Percentiles rank a stretch among this genome's conserved stretches.
Conservation (phyloP, 2,797 vertebrate genomes). For the Chaetodon trifasciatus region DNA sequence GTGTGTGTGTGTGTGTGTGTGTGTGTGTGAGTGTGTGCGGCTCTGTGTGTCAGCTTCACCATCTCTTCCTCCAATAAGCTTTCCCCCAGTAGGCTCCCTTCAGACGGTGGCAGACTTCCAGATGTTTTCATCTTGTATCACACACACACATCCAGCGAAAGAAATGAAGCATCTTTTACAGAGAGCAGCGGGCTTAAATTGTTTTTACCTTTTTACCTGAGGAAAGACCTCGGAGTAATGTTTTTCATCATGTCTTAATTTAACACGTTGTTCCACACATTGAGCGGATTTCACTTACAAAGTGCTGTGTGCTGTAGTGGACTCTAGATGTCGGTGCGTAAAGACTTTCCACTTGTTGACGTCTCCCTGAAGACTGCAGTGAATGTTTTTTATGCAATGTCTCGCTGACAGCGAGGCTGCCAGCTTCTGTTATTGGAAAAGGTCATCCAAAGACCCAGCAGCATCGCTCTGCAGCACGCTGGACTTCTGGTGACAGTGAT, state of each 20-base stretch:
- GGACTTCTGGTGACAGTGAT: conserved; percentile 50
- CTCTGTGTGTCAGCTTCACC: conserved; percentile 51
- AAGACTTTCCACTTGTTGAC: conserved; percentile 31
- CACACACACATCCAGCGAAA: conserved; percentile 41
- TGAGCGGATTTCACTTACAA: conserved; percentile 19
- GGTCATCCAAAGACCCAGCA: conserved; percentile 48
- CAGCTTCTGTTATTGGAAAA: conserved; percentile 53
- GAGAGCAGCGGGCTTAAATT: conserved; percentile 39
- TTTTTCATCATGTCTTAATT: conserved; percentile 31
- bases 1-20: conserved; percentile 43
- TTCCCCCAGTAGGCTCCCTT: conserved; percentile 73
- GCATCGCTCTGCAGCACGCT: conserved; percentile 27
- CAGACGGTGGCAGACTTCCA: conserved; percentile 75
- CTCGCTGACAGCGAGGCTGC: conserved; percentile 25
- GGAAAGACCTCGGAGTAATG: conserved; percentile 27
- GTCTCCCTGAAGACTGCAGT: conserved; percentile 34
- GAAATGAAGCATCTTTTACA: conserved; percentile 48
- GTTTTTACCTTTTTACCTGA: conserved; percentile 27
- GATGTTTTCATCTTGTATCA: conserved; percentile 78
- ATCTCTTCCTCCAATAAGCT: conserved; percentile 65
- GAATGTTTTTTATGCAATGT: conserved; percentile 33
- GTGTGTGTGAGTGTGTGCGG: conserved; percentile 43
- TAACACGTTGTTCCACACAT: not conserved
- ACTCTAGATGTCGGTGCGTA: not conserved
- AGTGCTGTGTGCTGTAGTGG: conserved; percentile 8